Conservation (phyloP, 1,140 invertebrate species). For the Sarcophaga peregrina region DNA sequence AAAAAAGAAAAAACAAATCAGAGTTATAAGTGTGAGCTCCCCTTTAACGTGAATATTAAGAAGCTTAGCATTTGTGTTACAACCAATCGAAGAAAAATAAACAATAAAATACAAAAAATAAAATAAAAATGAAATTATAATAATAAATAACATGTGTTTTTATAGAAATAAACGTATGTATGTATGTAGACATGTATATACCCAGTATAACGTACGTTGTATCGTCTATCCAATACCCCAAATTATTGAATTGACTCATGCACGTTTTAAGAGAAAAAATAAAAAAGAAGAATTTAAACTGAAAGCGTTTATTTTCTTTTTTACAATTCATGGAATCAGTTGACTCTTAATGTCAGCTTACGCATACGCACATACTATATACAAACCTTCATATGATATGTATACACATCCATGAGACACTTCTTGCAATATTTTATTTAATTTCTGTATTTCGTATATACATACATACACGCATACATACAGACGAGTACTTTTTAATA, state of each 20-base stretch:
- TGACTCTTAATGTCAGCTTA: neutral
- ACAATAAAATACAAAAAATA: neutral
- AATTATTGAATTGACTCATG: slow-evolving; percentile 2
- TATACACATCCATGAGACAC: neutral
- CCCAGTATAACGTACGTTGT: no score
- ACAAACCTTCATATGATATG: no score
- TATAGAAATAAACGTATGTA: neutral
- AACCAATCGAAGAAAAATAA: no score
- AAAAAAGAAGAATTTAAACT: neutral
- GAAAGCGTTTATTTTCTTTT: neutral
- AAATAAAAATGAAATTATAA: neutral
- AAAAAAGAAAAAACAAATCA: no score
- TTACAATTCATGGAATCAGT: slow-evolving; percentile 9
- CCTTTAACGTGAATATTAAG: no score
- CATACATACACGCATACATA: neutral
- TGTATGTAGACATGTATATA: no score
- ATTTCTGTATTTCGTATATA: neutral
- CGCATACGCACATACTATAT: no score
- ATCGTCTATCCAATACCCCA: neutral
- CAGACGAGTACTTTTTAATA: neutral
- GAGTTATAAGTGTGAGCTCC: no score
- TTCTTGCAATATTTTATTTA: neutral
- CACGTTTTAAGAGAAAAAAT: neutral
- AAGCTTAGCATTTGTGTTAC: no score
- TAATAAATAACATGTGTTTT: neutral